Conservation (phyloP, 2,113 vertebrate genomes). For the Eira barbara region DNA sequence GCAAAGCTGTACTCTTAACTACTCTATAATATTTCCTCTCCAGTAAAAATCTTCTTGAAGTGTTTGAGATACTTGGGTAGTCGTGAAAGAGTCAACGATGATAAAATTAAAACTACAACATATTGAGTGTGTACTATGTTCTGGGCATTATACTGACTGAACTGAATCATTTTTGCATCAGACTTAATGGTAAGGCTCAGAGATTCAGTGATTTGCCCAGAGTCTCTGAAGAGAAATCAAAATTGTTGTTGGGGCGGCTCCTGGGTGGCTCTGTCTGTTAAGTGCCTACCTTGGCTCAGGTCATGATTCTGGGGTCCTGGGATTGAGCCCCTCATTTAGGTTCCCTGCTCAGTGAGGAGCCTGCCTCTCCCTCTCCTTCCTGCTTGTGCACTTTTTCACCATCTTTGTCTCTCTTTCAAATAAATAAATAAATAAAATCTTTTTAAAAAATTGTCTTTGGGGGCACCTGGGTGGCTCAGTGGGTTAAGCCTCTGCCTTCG, state of each 20-base stretch:
- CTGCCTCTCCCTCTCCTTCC: too few relatives aligned
- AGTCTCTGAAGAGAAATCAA: background rate
- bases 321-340: too few relatives aligned
- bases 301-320: too few relatives aligned
- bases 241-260: background rate
- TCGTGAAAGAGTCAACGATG: background rate
- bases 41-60: background rate
- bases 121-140: background rate
- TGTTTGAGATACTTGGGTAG: background rate
- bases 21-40: background rate
- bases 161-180: background rate
- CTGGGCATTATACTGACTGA: background rate
- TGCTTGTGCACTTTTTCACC: too few relatives aligned
- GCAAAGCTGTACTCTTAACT: background rate
- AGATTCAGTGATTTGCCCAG: background rate
- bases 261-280: too few relatives aligned
- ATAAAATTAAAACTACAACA: background rate
- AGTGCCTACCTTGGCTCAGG: too few relatives aligned
- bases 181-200: background rate
- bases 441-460: background rate
- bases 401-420: too few relatives aligned
- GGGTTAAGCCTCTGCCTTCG: too few relatives aligned
- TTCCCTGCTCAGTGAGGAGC: too few relatives aligned
- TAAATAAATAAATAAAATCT: too few relatives aligned
- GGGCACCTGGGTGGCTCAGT: too few relatives aligned